Conservation (phyloP, 2,888 invertebrate species). For the Scaptomyza reducta region DNA sequence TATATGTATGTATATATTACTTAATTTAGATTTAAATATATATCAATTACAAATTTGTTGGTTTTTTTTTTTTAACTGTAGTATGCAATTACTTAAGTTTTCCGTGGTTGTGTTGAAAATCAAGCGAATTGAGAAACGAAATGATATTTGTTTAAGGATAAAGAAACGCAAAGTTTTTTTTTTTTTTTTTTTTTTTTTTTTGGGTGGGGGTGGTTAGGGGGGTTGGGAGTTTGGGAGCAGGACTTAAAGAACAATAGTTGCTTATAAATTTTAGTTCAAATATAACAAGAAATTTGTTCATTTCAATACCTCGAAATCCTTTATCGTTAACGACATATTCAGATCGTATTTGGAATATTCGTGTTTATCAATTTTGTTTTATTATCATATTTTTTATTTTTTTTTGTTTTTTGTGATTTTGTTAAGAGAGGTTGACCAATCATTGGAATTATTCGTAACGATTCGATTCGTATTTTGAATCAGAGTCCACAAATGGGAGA, state of each 20-base stretch:
- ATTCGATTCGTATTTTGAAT: constrained; percentile 60
- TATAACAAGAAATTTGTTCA: constrained; percentile 77
- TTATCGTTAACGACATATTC: constrained; percentile 67
- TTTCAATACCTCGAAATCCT: constrained; percentile 85
- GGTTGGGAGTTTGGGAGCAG: constrained; percentile 20
- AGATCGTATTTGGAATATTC: constrained; percentile 61
- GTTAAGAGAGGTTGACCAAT: constrained; percentile 79
- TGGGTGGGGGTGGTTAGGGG: neutral
- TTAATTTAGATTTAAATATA: constrained; percentile 45
- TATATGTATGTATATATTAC: constrained; percentile 63
- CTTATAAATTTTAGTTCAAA: constrained; percentile 79
- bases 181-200: too few relatives aligned
- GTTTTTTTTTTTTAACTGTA: constrained; percentile 41
- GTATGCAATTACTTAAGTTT: constrained; percentile 40
- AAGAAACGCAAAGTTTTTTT: constrained; percentile 37
- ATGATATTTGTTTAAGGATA: constrained; percentile 24
- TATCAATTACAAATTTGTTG: constrained; percentile 57
- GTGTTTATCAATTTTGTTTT: constrained; percentile 40
- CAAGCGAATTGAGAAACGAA: constrained; percentile 30
- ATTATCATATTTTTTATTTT: constrained; percentile 27
- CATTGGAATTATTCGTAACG: constrained; percentile 62
- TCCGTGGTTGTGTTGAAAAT: constrained; percentile 38
- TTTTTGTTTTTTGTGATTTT: constrained; percentile 30
- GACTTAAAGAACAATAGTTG: constrained; percentile 73
- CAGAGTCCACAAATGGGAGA: constrained; percentile 63